Base-by-base conservation (phyloP, 2,797 vertebrate genomes). In the Coracias cyanogaster region DNA sequence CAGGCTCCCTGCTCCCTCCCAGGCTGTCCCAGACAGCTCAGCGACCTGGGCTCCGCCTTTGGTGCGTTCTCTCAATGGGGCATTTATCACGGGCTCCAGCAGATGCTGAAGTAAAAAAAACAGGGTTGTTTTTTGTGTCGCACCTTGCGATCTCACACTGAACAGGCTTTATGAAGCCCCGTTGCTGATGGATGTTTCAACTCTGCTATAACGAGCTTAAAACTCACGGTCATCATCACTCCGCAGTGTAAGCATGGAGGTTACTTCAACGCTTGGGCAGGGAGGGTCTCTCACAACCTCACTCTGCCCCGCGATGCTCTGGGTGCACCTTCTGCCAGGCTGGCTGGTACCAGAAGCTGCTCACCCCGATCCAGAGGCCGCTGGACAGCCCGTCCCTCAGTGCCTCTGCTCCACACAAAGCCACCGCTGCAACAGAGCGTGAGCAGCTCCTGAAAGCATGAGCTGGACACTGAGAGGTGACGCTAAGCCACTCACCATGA, bases 201-300 rank as follows among this genome's bases (percentile, higher is more conserved):
- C n/a, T 15, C 51, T 20, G 22, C 58, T 49, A 3, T 10, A 71
- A 66, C 1, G 29, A 64, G 71, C 70, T 35, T 8, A 24, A 46
- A 69, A 61, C 7, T 46, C 45, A 3, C 33, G 24, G n/a, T 10
- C n/a, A 1, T 24, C 52, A 3, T 9, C 65, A 6, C 45, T n/a
- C 41, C 7, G 2, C 28, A 4, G 52, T 0, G 5, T 9, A 10
- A 15, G 29, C 58, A 7, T 0, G 3, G 51, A 16, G 58, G 29
- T 13, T 17, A 14, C 57, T 15, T 1, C 0, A 12, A 20, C 0
- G 2, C 24, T 15, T 5, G 19, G 2, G 29, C 19, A 16, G 37
- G 12, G 12, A 8, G 54, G 54, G 15, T 19, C n/a, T 15, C 43
- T 12, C 16, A 1, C 37, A 33, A 41, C 41, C 62, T 48, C 3